phyloP scores from a whole-genome alignment of 2,888 invertebrate species.

The Brenthis ino region DNA sequence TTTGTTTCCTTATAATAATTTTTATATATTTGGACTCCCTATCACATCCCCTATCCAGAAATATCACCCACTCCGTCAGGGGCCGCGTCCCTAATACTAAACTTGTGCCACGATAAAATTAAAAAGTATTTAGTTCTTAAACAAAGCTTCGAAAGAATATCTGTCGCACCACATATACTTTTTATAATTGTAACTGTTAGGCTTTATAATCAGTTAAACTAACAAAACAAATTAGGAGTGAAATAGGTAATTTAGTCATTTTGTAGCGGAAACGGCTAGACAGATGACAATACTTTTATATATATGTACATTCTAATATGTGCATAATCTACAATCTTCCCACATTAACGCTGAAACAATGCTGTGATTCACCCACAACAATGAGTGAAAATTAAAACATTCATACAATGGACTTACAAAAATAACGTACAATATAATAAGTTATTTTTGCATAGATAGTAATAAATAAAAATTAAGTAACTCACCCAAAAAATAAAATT shows the following conservation, averaged over 20 bases:
- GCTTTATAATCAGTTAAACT: neutral
- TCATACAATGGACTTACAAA: slow-evolving; percentile 17
- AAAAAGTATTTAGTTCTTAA: no score
- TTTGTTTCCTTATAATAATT: no score
- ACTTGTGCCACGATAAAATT: no score
- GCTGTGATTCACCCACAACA: slow-evolving; percentile 34
- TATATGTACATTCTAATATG: slow-evolving; percentile 16
- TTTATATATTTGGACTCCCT: no score
- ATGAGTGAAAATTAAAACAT: slow-evolving; percentile 29
- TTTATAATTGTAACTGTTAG: neutral
- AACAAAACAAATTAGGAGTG: neutral
- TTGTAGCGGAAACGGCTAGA: slow-evolving; percentile 23
- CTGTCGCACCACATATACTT: neutral
- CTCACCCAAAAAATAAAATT: slow-evolving; percentile 96
- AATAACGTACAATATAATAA: slow-evolving; percentile 4
- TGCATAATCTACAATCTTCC: slow-evolving; percentile 24
- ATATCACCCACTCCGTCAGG: no score
- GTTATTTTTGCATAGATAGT: slow-evolving; percentile 14
- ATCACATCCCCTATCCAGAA: no score
- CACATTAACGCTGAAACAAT: slow-evolving; percentile 36
- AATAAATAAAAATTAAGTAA: slow-evolving; percentile 41
- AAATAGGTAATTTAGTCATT: slow-evolving; percentile 21
- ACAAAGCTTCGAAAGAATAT: no score
- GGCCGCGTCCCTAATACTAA: no score
- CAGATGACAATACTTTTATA: slow-evolving; percentile 23